A percentile compares a stretch with the other conserved stretches of the same genome.
Evolutionary conservation across 2,888 invertebrate species (phyloP).

Genomic region (Microctonus aethiopoides): DNA sequence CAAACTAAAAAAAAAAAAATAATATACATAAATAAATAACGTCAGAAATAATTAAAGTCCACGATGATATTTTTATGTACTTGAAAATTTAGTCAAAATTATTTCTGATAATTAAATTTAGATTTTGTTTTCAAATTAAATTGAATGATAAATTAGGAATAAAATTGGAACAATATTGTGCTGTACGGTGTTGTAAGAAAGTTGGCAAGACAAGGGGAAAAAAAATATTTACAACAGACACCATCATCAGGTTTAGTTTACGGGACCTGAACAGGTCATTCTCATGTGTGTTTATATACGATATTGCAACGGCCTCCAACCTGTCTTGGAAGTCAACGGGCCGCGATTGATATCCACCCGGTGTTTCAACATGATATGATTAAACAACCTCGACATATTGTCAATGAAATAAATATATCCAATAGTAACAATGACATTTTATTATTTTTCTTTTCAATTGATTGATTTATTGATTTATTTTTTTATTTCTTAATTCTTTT

Average conservation of each 20-base stretch:
- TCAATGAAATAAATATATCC: too few species aligned
- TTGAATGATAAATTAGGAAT: too few species aligned
- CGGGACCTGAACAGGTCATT: conserved; percentile 1
- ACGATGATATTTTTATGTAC: conserved; percentile 3
- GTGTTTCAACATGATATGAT: not conserved
- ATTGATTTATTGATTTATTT: too few species aligned
- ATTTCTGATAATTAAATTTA: not conserved
- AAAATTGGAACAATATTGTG: too few species aligned
- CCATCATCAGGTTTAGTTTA: conserved; percentile 5
- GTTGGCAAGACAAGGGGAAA: not conserved
- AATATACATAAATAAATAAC: not conserved
- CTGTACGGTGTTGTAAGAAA: too few species aligned
- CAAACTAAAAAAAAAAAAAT: not conserved
- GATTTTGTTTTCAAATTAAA: too few species aligned
- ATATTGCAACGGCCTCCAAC: not conserved
- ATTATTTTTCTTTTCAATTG: too few species aligned
- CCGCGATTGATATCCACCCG: not conserved
- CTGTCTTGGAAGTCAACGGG: conserved; percentile 2
- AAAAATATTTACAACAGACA: not conserved
- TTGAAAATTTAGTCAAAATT: not conserved
- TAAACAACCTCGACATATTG: not conserved
- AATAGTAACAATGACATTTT: too few species aligned
- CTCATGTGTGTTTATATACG: not conserved
- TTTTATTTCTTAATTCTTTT: too few species aligned
- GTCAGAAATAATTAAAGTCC: not conserved